Evolutionary conservation across 1,140 invertebrate species (phyloP).

Genomic region (Coelopa frigida): DNA sequence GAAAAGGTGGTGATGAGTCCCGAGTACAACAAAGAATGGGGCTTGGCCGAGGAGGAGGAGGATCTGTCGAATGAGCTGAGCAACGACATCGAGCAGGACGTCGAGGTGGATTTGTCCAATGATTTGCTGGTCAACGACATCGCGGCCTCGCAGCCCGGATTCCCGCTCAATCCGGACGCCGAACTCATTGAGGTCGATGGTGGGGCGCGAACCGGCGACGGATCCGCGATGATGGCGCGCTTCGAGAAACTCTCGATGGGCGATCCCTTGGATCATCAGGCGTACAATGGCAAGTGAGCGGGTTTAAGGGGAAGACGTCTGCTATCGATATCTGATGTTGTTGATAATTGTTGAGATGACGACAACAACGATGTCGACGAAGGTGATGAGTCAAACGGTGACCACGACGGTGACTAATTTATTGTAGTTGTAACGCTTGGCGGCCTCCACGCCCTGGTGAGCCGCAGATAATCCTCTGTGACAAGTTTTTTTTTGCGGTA

Average conservation of each 20-base stretch:
- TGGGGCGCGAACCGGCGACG: not conserved
- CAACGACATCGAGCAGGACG: slow-evolving; percentile 35
- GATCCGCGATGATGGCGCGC: slow-evolving; percentile 19
- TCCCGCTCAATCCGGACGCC: slow-evolving; percentile 38
- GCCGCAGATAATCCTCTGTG: too few species aligned
- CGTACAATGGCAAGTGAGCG: not conserved
- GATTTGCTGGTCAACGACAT: slow-evolving; percentile 44
- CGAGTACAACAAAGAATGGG: slow-evolving; percentile 36
- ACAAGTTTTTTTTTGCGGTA: too few species aligned
- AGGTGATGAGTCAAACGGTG: slow-evolving; percentile 1
- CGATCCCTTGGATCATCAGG: not conserved
- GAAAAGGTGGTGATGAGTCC: slow-evolving; percentile 25
- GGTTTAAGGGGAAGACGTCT: not conserved
- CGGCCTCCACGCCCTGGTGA: too few species aligned
- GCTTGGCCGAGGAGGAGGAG: slow-evolving; percentile 1
- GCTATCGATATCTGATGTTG: slow-evolving; percentile 6
- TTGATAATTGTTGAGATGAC: too few species aligned
- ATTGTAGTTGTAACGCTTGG: too few species aligned
- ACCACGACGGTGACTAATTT: too few species aligned
- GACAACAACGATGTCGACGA: too few species aligned
- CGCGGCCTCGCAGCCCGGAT: slow-evolving; percentile 22
- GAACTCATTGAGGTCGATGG: slow-evolving; percentile 30
- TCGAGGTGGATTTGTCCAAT: slow-evolving; percentile 39
- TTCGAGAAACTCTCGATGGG: slow-evolving; percentile 30
- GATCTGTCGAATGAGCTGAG: slow-evolving; percentile 26